phyloP scores from a whole-genome alignment of 2,888 invertebrate genomes.

The Lathronympha strigana region DNA sequence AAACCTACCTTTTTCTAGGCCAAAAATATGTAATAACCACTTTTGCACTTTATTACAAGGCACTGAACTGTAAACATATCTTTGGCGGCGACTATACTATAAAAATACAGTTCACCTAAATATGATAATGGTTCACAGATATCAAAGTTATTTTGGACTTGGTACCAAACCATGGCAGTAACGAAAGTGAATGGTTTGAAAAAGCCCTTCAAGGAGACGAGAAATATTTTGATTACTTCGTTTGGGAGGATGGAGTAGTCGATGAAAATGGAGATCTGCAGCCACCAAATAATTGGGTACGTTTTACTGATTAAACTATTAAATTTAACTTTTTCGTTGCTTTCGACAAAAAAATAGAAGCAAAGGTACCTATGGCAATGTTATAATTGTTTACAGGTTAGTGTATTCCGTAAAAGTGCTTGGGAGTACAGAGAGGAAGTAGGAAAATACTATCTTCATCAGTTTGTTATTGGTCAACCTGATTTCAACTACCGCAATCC shows the following conservation, averaged over 20 bases:
- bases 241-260: constrained; percentile 87
- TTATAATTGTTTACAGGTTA: constrained; percentile 62
- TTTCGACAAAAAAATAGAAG: no score
- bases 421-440: constrained; percentile 89
- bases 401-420: constrained; percentile 87
- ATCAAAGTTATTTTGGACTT: constrained; percentile 87
- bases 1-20: no score
- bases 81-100: no score
- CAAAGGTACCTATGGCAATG: no score
- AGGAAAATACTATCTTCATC: constrained; percentile 89
- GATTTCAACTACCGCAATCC: constrained; percentile 90
- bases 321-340: no score
- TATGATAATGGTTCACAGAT: constrained; percentile 59
- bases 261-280: constrained; percentile 73
- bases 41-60: no score
- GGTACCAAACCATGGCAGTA: constrained; percentile 91
- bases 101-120: no score
- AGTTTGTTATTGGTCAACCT: constrained; percentile 88
- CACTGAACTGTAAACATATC: no score
- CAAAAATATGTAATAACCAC: no score
- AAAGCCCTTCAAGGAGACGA: constrained; percentile 86
- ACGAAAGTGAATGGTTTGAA: constrained; percentile 93
- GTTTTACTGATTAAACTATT: neutral
- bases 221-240: constrained; percentile 89
- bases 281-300: constrained; percentile 91